Conservation (phyloP, 2,888 invertebrate genomes). For the Bruchidius siliquastri region DNA sequence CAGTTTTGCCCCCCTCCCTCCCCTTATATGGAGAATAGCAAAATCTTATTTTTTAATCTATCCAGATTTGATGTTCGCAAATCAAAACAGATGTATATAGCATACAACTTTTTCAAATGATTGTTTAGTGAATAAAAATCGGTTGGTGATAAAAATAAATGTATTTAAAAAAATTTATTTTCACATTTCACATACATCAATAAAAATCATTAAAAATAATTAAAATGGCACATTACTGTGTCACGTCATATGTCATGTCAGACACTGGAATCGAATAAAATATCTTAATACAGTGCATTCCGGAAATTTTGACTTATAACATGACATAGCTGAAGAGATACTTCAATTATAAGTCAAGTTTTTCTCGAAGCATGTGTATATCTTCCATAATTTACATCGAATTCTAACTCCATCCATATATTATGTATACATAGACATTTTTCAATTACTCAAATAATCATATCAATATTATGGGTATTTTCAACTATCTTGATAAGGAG, state of each 20-base stretch:
- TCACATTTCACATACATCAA: conserved; percentile 26
- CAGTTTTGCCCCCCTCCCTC: too few relatives aligned
- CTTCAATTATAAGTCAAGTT: neutral
- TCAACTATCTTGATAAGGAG: neutral
- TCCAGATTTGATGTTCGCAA: too few relatives aligned
- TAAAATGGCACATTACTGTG: conserved; percentile 40
- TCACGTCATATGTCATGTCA: conserved; percentile 38
- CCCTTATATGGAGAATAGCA: too few relatives aligned
- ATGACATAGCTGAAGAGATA: neutral
- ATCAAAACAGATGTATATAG: too few relatives aligned
- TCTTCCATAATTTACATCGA: neutral
- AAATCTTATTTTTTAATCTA: too few relatives aligned
- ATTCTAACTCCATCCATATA: neutral
- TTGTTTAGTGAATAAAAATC: too few relatives aligned
- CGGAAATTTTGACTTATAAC: neutral
- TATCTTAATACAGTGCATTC: neutral
- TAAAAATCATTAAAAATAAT: conserved; percentile 31
- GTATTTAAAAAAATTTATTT: conserved; percentile 22
- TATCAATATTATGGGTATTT: neutral
- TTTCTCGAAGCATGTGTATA: neutral
- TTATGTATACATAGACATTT: neutral
- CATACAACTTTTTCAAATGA: too few relatives aligned
- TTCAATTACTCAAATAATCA: neutral
- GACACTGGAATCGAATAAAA: conserved; percentile 17
- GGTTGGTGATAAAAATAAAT: conserved; percentile 7